phyloP scores from a whole-genome alignment of 1,140 invertebrate species.

The Drosophila pallidifrons region DNA sequence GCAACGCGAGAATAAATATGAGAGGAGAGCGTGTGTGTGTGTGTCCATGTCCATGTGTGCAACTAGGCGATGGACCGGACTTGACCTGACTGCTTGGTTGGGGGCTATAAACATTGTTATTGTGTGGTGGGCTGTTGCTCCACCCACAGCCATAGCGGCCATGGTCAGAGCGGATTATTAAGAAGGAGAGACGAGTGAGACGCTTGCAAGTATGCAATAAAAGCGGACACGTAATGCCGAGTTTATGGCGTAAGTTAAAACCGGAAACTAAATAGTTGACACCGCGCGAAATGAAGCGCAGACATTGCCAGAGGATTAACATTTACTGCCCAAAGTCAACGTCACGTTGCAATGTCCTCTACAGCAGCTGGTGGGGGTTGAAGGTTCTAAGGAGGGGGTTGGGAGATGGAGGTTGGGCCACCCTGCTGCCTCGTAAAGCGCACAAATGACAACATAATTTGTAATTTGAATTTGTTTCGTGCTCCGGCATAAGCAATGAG shows the following conservation, averaged over 20 bases:
- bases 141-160: conserved; percentile 6
- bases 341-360: conserved; percentile 23
- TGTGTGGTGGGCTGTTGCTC: conserved; percentile 68
- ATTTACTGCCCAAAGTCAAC: conserved; percentile 28
- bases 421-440: conserved; percentile 59
- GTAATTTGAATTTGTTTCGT: conserved; percentile 84
- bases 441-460: conserved; percentile 82
- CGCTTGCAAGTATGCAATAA: conserved; percentile 74
- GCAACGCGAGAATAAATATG: conserved; percentile 54
- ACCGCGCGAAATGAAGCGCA: conserved; percentile 58
- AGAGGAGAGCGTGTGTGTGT: conserved; percentile 28
- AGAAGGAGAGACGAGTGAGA: conserved; percentile 68
- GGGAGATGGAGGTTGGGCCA: conserved; percentile 8
- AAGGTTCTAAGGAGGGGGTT: neutral
- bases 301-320: conserved; percentile 59
- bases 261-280: conserved; percentile 83
- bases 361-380: neutral
- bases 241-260: conserved; percentile 79
- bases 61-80: conserved; percentile 41
- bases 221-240: conserved; percentile 75
- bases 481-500: conserved; percentile 81
- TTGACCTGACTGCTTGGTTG: conserved; percentile 3
- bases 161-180: conserved; percentile 68
- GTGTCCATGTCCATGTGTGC: conserved; percentile 38
- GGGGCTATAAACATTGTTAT: conserved; percentile 71